These are phyloP conservation scores for Phrynocephalus versicolor DNA, from an alignment of 2,113 vertebrate genomes.

Conservation along the genomic window DNA sequence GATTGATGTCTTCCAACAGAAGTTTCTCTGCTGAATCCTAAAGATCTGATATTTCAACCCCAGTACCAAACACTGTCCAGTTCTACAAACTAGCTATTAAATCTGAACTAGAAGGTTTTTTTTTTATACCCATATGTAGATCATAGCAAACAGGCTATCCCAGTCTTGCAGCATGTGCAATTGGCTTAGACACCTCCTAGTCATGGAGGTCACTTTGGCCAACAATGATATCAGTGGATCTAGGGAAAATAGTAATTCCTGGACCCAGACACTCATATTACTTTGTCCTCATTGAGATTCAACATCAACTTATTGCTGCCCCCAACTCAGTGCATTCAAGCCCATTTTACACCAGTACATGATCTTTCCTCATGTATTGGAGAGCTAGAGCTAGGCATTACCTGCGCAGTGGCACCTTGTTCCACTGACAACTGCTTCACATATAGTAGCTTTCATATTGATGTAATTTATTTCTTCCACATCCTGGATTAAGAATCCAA, in stretches of 20 bases:
- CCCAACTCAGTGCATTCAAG: too few species aligned
- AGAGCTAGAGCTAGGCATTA: not conserved
- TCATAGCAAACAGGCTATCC: not conserved
- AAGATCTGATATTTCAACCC: too few species aligned
- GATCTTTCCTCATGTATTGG: not conserved
- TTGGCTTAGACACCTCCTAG: not conserved
- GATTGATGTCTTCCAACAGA: too few species aligned
- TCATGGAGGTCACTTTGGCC: not conserved
- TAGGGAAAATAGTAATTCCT: not conserved
- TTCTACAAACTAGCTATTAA: too few species aligned
- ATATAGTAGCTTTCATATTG: not conserved
- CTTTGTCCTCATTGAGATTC: not conserved
- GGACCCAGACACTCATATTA: not conserved
- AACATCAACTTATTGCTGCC: too few species aligned
- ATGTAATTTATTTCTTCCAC: not conserved
- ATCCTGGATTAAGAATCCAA: not conserved
- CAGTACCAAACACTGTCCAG: not conserved
- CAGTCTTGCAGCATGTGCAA: not conserved
- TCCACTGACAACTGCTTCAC: not conserved
- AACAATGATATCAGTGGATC: not conserved
- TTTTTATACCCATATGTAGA: too few species aligned
- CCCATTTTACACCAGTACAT: not conserved
- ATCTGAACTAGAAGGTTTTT: too few species aligned
- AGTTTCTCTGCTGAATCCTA: too few species aligned
- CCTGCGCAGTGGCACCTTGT: not conserved